A percentile compares a stretch with the other conserved stretches of the same genome.
phyloP scores from a whole-genome alignment of 2,797 vertebrate species.

The Pantherophis alleghaniensis region DNA sequence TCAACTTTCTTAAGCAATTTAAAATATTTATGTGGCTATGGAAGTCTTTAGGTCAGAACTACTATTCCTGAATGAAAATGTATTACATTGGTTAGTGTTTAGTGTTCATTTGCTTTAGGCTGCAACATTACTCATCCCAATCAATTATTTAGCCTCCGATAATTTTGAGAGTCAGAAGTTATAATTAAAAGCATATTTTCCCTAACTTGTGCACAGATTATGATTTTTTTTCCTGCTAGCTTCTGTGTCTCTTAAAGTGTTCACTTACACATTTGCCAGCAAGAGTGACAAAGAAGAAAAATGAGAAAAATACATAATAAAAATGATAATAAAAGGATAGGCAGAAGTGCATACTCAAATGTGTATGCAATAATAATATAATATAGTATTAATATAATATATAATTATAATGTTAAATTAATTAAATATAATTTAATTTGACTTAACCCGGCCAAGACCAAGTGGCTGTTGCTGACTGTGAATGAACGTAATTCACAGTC shows the following conservation, averaged over 20 bases:
- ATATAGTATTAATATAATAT: no score
- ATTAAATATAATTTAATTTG: not conserved
- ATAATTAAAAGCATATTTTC: conserved; percentile 20
- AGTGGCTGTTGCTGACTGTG: no score
- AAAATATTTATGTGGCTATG: conserved; percentile 66
- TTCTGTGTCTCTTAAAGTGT: not conserved
- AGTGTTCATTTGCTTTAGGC: conserved; percentile 41
- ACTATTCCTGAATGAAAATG: conserved; percentile 53
- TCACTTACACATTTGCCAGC: not conserved
- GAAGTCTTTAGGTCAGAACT: conserved; percentile 66
- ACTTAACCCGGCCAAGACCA: no score
- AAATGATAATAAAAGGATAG: not conserved
- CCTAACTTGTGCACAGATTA: not conserved
- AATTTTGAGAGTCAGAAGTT: conserved; percentile 34
- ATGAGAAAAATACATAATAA: not conserved
- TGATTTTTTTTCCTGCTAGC: not conserved
- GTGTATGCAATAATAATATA: not conserved
- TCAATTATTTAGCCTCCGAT: conserved; percentile 44
- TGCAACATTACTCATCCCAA: conserved; percentile 38
- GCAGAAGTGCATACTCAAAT: not conserved
- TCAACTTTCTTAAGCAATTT: conserved; percentile 61
- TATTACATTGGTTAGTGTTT: conserved; percentile 12
- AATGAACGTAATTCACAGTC: no score
- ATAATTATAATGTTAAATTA: not conserved
- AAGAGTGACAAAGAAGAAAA: not conserved